Evolutionary conservation across 1,140 invertebrate genomes (phyloP).

Genomic region (Drosophila pseudoananassae): DNA sequence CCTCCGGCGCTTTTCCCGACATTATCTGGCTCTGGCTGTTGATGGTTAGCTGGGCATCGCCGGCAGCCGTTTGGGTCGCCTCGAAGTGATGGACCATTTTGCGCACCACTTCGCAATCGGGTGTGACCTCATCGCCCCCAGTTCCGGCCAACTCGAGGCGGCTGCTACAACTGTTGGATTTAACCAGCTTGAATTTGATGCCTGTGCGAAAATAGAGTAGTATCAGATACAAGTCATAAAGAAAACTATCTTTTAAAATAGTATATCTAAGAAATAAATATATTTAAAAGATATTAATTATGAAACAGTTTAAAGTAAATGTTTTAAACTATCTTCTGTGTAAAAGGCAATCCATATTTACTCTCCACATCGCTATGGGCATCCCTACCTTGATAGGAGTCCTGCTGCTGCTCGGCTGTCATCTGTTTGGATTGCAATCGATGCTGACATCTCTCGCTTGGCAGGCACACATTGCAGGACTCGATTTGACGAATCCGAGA

Average conservation of each 20-base stretch:
- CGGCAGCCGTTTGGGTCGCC: slow-evolving; percentile 38
- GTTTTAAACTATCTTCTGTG: background rate
- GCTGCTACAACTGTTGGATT: slow-evolving; percentile 93
- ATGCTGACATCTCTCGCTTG: slow-evolving; percentile 48
- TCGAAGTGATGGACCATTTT: slow-evolving; percentile 82
- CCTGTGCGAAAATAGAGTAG: slow-evolving; percentile 70
- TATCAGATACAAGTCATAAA: background rate
- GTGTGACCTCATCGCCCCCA: slow-evolving; percentile 84
- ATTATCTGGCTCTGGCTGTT: slow-evolving; percentile 60
- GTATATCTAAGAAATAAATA: background rate
- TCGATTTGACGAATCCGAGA: slow-evolving; percentile 71
- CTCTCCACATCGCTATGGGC: background rate
- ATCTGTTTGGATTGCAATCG: slow-evolving; percentile 46
- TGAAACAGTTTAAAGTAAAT: too few species aligned
- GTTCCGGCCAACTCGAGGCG: slow-evolving; percentile 88
- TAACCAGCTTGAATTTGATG: slow-evolving; percentile 91
- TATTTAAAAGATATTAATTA: background rate
- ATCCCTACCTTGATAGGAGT: slow-evolving; percentile 67
- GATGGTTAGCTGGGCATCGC: slow-evolving; percentile 57
- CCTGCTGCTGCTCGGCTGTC: slow-evolving; percentile 40
- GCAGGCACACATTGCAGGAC: slow-evolving; percentile 62
- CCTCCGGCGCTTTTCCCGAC: slow-evolving; percentile 15
- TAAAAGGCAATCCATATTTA: background rate
- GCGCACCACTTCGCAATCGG: slow-evolving; percentile 69
- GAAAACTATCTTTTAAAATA: background rate